These are phyloP conservation scores for Streblospio benedicti DNA, from an alignment of 1,140 invertebrate species.

Conservation along the genomic window DNA sequence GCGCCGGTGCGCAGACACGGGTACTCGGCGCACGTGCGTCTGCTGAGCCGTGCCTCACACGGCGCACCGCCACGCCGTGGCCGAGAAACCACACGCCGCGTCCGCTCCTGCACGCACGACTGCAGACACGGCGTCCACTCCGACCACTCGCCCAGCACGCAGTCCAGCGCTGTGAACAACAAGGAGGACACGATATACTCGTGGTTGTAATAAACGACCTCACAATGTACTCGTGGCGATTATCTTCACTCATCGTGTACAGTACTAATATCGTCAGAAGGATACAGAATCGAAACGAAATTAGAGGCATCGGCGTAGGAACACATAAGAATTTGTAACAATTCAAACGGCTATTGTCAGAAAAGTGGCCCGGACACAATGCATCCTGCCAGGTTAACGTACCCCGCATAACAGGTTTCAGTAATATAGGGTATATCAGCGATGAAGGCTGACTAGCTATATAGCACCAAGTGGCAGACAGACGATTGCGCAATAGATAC, in stretches of 20 bases:
- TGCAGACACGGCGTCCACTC: conserved; percentile 31
- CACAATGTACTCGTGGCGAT: background rate
- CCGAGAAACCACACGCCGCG: conserved; percentile 22
- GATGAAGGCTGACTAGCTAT: too few species aligned
- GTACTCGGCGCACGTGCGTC: conserved; percentile 29
- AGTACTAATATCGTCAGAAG: too few species aligned
- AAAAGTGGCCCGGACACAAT: too few species aligned
- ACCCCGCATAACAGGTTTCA: too few species aligned
- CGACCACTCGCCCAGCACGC: conserved; percentile 28
- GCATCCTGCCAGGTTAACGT: too few species aligned
- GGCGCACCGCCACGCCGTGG: conserved; percentile 25
- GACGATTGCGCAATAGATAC: too few species aligned
- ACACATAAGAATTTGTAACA: background rate
- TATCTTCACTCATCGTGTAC: too few species aligned
- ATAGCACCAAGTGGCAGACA: too few species aligned
- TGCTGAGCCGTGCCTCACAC: conserved; percentile 28
- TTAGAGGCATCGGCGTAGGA: background rate
- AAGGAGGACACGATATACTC: background rate
- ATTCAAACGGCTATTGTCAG: background rate
- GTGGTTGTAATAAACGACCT: background rate
- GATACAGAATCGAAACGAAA: background rate
- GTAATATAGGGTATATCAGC: too few species aligned
- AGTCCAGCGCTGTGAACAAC: conserved; percentile 28
- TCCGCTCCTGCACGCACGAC: conserved; percentile 30
- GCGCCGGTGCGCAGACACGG: too few species aligned